Percentiles rank a stretch among this genome's conserved stretches.
Conservation (phyloP, 1,140 invertebrate genomes). For the Drosophila virilis region DNA sequence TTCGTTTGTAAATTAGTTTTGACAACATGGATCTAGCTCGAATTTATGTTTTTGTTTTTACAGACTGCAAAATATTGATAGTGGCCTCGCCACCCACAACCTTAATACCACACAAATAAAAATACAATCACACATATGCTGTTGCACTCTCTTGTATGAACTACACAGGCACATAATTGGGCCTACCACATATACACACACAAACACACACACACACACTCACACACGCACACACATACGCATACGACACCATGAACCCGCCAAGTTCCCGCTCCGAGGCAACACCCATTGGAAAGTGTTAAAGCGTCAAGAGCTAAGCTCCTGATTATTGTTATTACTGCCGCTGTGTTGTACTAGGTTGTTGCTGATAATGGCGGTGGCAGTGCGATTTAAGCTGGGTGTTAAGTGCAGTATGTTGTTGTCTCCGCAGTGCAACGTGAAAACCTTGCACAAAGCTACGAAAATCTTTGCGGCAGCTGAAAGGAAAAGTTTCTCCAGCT, state of each 20-base stretch:
- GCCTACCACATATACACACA: neutral
- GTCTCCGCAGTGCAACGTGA: constrained; percentile 7
- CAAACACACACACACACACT: neutral
- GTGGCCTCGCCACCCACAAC: neutral
- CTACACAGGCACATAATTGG: neutral
- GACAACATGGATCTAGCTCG: neutral
- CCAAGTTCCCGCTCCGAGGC: neutral
- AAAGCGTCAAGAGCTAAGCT: constrained; percentile 32
- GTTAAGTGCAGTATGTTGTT: constrained; percentile 29
- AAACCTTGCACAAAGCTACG: constrained; percentile 40
- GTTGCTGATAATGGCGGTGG: constrained; percentile 56
- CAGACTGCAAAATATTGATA: constrained; percentile 16
- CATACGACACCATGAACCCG: no score
- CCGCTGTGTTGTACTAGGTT: constrained; percentile 1
- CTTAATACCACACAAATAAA: neutral
- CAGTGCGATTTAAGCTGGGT: constrained; percentile 43
- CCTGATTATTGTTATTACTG: constrained; percentile 24
- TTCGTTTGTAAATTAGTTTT: neutral
- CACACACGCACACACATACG: no score
- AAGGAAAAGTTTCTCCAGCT: constrained; percentile 33
- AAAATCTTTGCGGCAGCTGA: constrained; percentile 34
- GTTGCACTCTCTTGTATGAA: neutral
- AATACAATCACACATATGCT: neutral
- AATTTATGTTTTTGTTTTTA: neutral
- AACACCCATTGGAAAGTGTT: constrained; percentile 16